phyloP scores from a whole-genome alignment of 30 jellyfish, hydroid and myxozoan genomes.

The Mastigias papua region DNA sequence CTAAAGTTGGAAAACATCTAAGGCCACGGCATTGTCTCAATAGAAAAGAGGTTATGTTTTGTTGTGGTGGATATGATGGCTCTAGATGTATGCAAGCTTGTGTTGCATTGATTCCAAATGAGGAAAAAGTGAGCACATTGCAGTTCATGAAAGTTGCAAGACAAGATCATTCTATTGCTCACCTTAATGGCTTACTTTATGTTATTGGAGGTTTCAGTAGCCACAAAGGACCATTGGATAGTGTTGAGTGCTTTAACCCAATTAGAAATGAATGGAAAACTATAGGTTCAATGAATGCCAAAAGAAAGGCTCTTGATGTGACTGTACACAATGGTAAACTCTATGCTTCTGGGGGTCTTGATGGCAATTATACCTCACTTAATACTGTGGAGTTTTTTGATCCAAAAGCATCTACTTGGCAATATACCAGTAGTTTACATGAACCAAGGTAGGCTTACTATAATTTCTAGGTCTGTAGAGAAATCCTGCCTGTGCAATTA shows the following conservation, averaged over 20 bases:
- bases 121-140: conserved; percentile 34
- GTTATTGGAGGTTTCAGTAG: conserved; percentile 97
- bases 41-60: conserved; percentile 67
- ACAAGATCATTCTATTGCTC: conserved; percentile 91
- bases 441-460: conserved; percentile 80
- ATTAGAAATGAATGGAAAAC: conserved; percentile 80
- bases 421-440: conserved; percentile 45
- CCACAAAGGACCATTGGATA: conserved; percentile 83
- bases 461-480: too few relatives aligned
- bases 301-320: conserved; percentile 87
- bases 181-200: conserved; percentile 55
- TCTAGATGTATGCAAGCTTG: conserved; percentile 79
- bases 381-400: conserved; percentile 77
- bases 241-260: conserved; percentile 82
- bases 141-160: conserved; percentile 83
- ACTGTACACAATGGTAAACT: conserved; percentile 75
- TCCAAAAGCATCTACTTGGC: conserved; percentile 62
- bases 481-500: too few relatives aligned
- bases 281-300: conserved; percentile 70
- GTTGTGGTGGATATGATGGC: conserved; percentile 98
- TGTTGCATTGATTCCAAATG: conserved; percentile 70
- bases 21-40: conserved; percentile 86
- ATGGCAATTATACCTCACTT: conserved; percentile 80
- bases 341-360: conserved; percentile 95
- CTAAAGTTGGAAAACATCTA: conserved; percentile 51